Evolutionary conservation across 2,113 vertebrate genomes (phyloP), one percentile per base, ranked within the genome.

Genomic region (Tinamus guttatus): DNA sequence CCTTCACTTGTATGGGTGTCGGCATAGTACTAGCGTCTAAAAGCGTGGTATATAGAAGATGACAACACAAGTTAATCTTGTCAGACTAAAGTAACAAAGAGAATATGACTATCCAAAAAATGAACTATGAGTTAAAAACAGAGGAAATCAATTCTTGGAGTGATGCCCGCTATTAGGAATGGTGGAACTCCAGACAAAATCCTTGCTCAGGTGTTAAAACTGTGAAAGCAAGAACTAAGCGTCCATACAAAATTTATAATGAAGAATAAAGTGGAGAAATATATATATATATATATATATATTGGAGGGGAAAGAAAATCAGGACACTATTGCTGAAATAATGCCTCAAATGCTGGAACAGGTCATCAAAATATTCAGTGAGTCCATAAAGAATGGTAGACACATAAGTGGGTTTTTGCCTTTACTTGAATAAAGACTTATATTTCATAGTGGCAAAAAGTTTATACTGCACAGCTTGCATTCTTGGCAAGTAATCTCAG

Each of bases 341-440:
- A 77, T 27, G 58, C 4, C 21, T 11, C 24, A 80, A 76, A 87
- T 70, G 11, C 45, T 91, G 41, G 28, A 89, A 91, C 14, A 77
- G 59, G 36, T 41, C 17, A 74, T 41, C n/a, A 70, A 91, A 82
- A 70, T 71, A 70, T 27, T 91, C 54, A 68, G 16, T 20, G 4
- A 89, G 52, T 8, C 34, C 22, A 89, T 30, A 89, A 94, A 87
- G 32, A 81, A 67, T 8, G 67, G 9, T 25, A 85, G 63, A 51
- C 15, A 75, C 12, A 68, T 3, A 74, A 68, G 8, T 64, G 56
- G 73, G 56, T 7, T 30, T 85, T 94, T 74, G 36, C 45, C 36
- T 87, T 95, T 87, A 95, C 85, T 89, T 94, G 64, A 85, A 73
- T 70, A 77, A 93, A 51, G 75, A 63, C 62, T 80, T 73, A 5